These are phyloP conservation scores for Nansenia antarctica DNA, from an alignment of 2,113 vertebrate genomes.

Conservation along the genomic window DNA sequence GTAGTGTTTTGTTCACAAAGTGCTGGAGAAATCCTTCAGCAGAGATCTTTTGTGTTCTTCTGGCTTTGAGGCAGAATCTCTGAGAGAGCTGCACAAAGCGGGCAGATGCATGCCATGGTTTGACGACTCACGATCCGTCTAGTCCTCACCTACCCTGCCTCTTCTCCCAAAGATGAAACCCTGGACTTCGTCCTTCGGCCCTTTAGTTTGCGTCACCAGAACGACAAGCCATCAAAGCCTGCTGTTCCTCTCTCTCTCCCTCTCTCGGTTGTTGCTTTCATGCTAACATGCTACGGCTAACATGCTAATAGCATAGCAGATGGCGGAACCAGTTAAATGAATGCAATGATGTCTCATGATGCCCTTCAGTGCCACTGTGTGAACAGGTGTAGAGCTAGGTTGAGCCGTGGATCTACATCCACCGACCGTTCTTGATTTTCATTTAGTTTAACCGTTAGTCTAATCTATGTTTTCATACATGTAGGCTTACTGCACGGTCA, in stretches of 20 bases:
- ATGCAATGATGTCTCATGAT: neutral
- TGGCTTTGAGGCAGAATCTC: too few relatives aligned
- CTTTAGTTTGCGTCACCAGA: neutral
- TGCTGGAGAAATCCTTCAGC: conserved; percentile 31
- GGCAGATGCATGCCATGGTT: too few relatives aligned
- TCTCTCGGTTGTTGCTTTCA: neutral
- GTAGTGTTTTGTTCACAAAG: conserved; percentile 6
- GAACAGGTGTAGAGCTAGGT: neutral
- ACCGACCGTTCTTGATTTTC: neutral
- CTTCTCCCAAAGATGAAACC: too few relatives aligned
- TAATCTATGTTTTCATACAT: neutral
- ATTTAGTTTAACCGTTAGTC: neutral
- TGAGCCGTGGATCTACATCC: too few relatives aligned
- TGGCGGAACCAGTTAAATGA: neutral
- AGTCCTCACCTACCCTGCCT: neutral
- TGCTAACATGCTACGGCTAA: neutral
- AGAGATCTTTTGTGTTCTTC: conserved; percentile 23
- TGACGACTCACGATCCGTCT: too few relatives aligned
- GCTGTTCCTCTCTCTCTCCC: too few relatives aligned
- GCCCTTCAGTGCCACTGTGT: neutral
- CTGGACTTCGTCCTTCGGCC: too few relatives aligned
- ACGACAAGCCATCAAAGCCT: neutral
- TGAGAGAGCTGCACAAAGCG: too few relatives aligned
- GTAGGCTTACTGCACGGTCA: too few relatives aligned
- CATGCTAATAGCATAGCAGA: neutral